Evolutionary conservation across 2,113 vertebrate genomes (phyloP), one percentile per base, ranked within the genome.

Genomic region (Tupaia tana): DNA sequence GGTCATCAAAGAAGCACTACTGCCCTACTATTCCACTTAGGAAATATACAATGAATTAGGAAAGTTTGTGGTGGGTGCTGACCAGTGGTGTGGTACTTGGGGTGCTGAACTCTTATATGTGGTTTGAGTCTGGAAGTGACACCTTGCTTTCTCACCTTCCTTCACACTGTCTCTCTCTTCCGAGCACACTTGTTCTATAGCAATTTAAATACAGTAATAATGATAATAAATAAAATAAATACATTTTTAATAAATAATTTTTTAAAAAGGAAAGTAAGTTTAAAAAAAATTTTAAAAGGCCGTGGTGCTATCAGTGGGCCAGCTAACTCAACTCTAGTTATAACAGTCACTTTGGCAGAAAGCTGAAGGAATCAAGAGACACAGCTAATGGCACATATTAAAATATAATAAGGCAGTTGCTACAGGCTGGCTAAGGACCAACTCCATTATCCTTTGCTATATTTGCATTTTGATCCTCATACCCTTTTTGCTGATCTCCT

Each of bases 391-490:
- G 31, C 59, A 69, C 19, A 58, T 43, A 82, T 73, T 90, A 70
- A 87, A 87, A 88, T 74, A 74, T 9, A 83, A 24, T 69, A 70
- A 87, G 73, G 82, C 59, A 83, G 70, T 43, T 82, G 58, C 86
- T 58, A 34, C n/a, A 87, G 67, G 80, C 56, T 86, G 77, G 81
- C 64, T 4, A 63, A 20, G 24, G 64, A 63, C 64, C 20, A 56
- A 69, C 31, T 56, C 31, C 24, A 56, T 79, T 67, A 71, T 79
- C 77, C 19, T 56, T 15, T 22, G 58, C 64, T 31, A 6, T 82
- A 86, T 71, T 86, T 89, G 54, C 29, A 58, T 87, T 87, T 83
- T 63, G 24, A 87, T 31, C 25, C 86, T 83, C 74, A 61, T 34
- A 84, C 52, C 64, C 64, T 56, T 86, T 52, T 24, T 10, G 70